Evolutionary conservation across 2,113 vertebrate genomes (phyloP), one percentile per base, ranked within the genome.

Genomic region (Pagrus major): DNA sequence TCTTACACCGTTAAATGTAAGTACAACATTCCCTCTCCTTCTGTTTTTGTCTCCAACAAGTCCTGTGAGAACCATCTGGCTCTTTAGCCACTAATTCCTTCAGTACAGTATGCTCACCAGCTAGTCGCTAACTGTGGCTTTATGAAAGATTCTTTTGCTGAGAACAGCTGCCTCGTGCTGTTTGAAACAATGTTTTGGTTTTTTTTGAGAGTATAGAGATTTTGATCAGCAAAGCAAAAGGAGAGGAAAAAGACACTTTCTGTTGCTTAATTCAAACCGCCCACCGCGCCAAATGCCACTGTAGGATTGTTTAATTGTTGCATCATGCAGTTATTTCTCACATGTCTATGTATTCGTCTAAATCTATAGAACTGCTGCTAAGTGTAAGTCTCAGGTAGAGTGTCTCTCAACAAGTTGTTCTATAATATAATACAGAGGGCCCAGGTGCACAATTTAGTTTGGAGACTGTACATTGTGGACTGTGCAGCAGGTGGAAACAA

Each of bases 401-500:
- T 55, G 47, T 54, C 46, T 69, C 25, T 46, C 6, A 56, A 18
- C 6, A 20, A 31, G 59, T 27, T 21, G 6, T 63, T 49, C 2
- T 29, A 21, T 12, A 9, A 27, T 27, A 46, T 41, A 44, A 60
- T n/a, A 35, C 11, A 8, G 21, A 77, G 41, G 18, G 20, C 14
- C 41, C 71, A 61, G 27, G 35, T 86, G 55, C 41, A 51, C 46
- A 51, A 60, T 71, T 46, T 29, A 66, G 23, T 33, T 70, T 23
- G 29, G 25, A 56, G 75, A 59, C 56, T 60, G 12, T 67, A 71
- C 68, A 73, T 54, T 66, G 42, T 5, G 51, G 37, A 78, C 23
- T 58, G 35, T 66, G 44, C 54, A 73, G 69, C 72, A 76, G 60
- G 68, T 83, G 70, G 66, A 73, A 82, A 56, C 42, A 65, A 49